Conservation (phyloP, 2,888 invertebrate genomes). For the Apodemia mormo region DNA sequence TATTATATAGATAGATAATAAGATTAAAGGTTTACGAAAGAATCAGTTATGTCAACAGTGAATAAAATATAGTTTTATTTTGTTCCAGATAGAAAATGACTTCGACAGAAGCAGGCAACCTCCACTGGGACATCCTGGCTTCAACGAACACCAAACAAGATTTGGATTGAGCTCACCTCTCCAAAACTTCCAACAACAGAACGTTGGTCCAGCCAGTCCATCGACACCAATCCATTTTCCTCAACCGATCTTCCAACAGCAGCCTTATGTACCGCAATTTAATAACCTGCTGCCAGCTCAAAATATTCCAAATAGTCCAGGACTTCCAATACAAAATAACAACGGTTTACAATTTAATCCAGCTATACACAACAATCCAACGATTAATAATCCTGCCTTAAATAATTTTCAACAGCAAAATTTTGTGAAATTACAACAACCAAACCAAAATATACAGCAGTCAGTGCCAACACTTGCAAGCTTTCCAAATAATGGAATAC, state of each 20-base stretch:
- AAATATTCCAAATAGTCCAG: slow-evolving; percentile 48
- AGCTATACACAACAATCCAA: slow-evolving; percentile 42
- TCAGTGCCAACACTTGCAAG: slow-evolving; percentile 61
- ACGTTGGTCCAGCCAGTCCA: slow-evolving; percentile 51
- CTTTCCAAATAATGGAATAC: slow-evolving; percentile 56
- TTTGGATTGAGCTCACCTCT: slow-evolving; percentile 70
- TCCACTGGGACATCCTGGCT: slow-evolving; percentile 62
- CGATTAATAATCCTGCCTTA: slow-evolving; percentile 43
- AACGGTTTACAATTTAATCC: slow-evolving; percentile 57
- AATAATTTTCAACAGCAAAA: slow-evolving; percentile 56
- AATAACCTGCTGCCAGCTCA: slow-evolving; percentile 58
- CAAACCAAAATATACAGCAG: slow-evolving; percentile 60
- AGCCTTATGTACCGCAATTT: slow-evolving; percentile 68
- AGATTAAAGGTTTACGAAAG: too few species aligned
- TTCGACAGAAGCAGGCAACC: slow-evolving; percentile 74
- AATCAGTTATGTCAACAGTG: background rate
- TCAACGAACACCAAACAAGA: slow-evolving; percentile 73
- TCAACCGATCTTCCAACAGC: slow-evolving; percentile 57
- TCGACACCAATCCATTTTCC: slow-evolving; percentile 60
- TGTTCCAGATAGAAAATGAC: slow-evolving; percentile 76
- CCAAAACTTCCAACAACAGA: slow-evolving; percentile 64
- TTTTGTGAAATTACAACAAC: slow-evolving; percentile 52
- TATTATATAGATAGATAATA: too few species aligned
- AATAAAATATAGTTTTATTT: slow-evolving; percentile 37
- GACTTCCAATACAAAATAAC: slow-evolving; percentile 42